A percentile compares a stretch with the other conserved stretches of the same genome.
Conservation (phyloP, 2,888 invertebrate species). For the Xanthostigma xanthostigma region DNA sequence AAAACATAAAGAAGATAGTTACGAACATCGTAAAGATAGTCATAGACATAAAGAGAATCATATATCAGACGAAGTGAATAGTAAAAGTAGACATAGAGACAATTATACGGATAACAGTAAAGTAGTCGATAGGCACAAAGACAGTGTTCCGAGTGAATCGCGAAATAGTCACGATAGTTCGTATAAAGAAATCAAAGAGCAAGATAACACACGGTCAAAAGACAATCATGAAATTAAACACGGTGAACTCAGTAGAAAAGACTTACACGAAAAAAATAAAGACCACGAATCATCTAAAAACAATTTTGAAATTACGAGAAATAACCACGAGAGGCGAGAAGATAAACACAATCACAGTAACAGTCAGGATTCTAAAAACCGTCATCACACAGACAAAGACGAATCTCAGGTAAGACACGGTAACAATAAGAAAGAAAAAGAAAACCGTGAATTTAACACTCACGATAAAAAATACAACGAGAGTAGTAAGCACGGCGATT, state of each 20-base stretch:
- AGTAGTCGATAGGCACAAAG: slow-evolving; percentile 25
- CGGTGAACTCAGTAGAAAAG: slow-evolving; percentile 13
- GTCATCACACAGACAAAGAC: slow-evolving; percentile 27
- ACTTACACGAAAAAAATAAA: slow-evolving; percentile 6
- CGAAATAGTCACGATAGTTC: slow-evolving; percentile 22
- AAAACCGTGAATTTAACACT: slow-evolving; percentile 34
- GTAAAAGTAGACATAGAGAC: slow-evolving; percentile 28
- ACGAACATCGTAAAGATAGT: slow-evolving; percentile 32
- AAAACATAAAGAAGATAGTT: slow-evolving; percentile 26
- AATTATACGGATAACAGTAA: slow-evolving; percentile 22
- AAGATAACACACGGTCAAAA: slow-evolving; percentile 27
- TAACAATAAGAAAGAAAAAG: slow-evolving; percentile 29
- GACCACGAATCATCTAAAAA: slow-evolving; percentile 14
- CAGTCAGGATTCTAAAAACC: slow-evolving; percentile 9
- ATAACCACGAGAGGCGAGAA: slow-evolving; percentile 10
- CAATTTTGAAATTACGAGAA: slow-evolving; percentile 10
- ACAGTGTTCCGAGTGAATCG: slow-evolving; percentile 23
- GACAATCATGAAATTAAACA: slow-evolving; percentile 4
- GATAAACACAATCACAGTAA: slow-evolving; percentile 11
- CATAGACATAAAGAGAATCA: slow-evolving; percentile 37
- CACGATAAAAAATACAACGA: slow-evolving; percentile 31
- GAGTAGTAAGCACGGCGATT: background rate
- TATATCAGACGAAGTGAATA: slow-evolving; percentile 19
- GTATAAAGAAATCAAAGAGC: slow-evolving; percentile 28
- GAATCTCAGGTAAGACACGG: slow-evolving; percentile 24